A percentile compares a stretch with the other conserved stretches of the same genome.
phyloP scores from a whole-genome alignment of 2,797 vertebrate genomes.

The Brotula barbata region DNA sequence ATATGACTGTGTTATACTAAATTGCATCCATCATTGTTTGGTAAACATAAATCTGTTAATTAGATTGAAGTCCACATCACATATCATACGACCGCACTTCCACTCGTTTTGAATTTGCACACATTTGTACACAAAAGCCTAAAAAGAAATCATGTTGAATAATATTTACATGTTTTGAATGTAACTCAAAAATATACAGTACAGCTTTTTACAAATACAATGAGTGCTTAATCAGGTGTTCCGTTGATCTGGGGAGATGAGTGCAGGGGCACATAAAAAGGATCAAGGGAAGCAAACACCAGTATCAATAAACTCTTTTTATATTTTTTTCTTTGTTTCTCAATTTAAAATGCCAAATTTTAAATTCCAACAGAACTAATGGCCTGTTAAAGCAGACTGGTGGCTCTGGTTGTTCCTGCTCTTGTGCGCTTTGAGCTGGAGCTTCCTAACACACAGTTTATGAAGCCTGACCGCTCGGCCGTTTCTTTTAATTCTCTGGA shows the following conservation, averaged over 20 bases:
- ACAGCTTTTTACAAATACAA: background rate
- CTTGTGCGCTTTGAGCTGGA: slow-evolving; percentile 17
- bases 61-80: background rate
- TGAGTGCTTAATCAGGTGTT: no score
- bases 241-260: no score
- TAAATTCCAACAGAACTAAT: background rate
- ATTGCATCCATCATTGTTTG: no score
- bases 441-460: slow-evolving; percentile 71
- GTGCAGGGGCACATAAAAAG: no score
- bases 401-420: background rate
- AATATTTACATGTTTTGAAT: no score
- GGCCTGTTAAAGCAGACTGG: background rate
- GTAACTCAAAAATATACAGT: background rate
- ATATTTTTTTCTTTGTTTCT: no score
- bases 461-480: slow-evolving; percentile 56
- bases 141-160: background rate
- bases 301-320: no score
- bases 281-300: no score
- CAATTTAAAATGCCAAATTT: no score
- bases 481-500: slow-evolving; percentile 43
- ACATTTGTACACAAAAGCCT: slow-evolving; percentile 29
- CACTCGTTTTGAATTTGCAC: slow-evolving; percentile 16
- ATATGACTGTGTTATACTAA: no score
- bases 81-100: background rate
- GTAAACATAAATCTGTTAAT: no score